Percentiles rank a stretch among this genome's conserved stretches.
Evolutionary conservation across 1,140 invertebrate species (phyloP).

Genomic region (Drosophila santomea): DNA sequence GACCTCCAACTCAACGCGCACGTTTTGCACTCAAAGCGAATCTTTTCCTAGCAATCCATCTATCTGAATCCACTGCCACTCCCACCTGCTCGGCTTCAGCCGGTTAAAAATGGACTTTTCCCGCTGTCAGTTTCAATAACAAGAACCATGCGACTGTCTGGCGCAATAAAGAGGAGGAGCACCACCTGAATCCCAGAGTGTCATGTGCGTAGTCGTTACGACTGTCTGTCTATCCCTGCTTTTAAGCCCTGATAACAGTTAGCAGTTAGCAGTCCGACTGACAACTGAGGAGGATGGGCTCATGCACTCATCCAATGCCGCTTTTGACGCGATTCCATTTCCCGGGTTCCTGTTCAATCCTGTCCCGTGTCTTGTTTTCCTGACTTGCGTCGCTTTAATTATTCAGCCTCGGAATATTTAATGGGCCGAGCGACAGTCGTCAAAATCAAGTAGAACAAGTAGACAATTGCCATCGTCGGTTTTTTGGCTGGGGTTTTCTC

Average conservation of each 20-base stretch:
- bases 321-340: constrained; percentile 69
- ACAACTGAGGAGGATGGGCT: constrained; percentile 14
- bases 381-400: constrained; percentile 53
- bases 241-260: constrained; percentile 17
- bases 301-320: constrained; percentile 41
- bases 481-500: constrained; percentile 14
- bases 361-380: constrained; percentile 16
- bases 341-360: not conserved
- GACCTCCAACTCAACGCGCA: not conserved
- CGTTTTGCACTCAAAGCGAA: constrained; percentile 10
- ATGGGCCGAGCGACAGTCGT: constrained; percentile 35
- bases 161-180: constrained; percentile 1
- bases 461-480: constrained; percentile 29
- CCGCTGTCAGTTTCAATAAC: constrained; percentile 71
- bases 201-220: constrained; percentile 30
- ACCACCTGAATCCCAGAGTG: constrained; percentile 27
- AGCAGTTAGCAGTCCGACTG: constrained; percentile 11
- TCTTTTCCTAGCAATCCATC: constrained; percentile 5
- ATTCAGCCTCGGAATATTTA: constrained; percentile 62
- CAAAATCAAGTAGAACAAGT: constrained; percentile 30
- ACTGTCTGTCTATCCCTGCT: constrained; percentile 31
- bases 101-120: constrained; percentile 42
- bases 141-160: constrained; percentile 34
- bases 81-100: not conserved
- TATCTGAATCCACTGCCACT: not conserved